These are phyloP conservation scores for Microdon myrmicae DNA, from an alignment of 2,888 invertebrate genomes.

Conservation along the genomic window DNA sequence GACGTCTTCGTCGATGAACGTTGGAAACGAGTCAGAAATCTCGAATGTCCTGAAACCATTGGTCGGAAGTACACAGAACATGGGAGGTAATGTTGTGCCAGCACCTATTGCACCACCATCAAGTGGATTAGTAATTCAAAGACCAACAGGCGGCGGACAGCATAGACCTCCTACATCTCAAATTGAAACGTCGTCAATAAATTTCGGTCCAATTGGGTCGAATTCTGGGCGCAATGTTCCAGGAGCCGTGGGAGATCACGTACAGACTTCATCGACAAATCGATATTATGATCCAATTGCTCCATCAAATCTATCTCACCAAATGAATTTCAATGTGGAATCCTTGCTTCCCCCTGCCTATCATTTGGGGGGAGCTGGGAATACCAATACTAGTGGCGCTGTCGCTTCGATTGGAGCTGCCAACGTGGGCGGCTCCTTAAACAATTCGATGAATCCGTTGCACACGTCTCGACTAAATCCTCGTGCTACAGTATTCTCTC, in stretches of 20 bases:
- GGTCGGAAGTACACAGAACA: slow-evolving; percentile 25
- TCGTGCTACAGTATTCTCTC: slow-evolving; percentile 81
- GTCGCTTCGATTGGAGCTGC: slow-evolving; percentile 30
- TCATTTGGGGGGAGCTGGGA: slow-evolving; percentile 53
- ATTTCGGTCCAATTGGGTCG: slow-evolving; percentile 62
- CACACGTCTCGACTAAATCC: slow-evolving; percentile 80
- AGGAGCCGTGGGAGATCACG: slow-evolving; percentile 55
- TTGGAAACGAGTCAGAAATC: slow-evolving; percentile 42
- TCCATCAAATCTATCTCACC: slow-evolving; percentile 53
- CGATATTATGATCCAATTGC: slow-evolving; percentile 59
- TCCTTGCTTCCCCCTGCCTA: slow-evolving; percentile 53
- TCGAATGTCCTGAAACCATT: slow-evolving; percentile 45
- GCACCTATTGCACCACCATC: slow-evolving; percentile 53
- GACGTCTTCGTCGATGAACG: slow-evolving; percentile 34
- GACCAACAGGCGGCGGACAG: slow-evolving; percentile 59
- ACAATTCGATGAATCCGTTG: slow-evolving; percentile 62
- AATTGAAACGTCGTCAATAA: slow-evolving; percentile 54
- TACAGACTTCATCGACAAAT: slow-evolving; percentile 53
- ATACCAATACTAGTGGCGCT: slow-evolving; percentile 26
- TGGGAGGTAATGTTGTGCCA: slow-evolving; percentile 31
- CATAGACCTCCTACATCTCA: slow-evolving; percentile 49
- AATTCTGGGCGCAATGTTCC: slow-evolving; percentile 53
- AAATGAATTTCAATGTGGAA: slow-evolving; percentile 60
- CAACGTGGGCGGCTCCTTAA: slow-evolving; percentile 56
- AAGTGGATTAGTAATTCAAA: slow-evolving; percentile 62